These are phyloP conservation scores for Leptogaster cylindrica DNA, from an alignment of 2,888 invertebrate genomes.

Conservation along the genomic window DNA sequence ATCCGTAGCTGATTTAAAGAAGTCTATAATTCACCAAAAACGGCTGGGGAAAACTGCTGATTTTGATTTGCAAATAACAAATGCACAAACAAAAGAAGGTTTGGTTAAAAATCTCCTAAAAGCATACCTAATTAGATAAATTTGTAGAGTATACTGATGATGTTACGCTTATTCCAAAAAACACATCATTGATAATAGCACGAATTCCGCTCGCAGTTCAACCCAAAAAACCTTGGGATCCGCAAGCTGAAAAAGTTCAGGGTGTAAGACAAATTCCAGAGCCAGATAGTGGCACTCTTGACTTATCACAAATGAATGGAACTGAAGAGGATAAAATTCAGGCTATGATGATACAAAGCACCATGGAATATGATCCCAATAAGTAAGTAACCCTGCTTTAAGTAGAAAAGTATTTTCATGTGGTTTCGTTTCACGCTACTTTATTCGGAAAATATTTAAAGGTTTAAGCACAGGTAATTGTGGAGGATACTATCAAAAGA, in stretches of 20 bases:
- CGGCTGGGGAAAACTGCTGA: slow-evolving; percentile 91
- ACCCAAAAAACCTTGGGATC: slow-evolving; percentile 79
- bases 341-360: slow-evolving; percentile 97
- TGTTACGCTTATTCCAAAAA: slow-evolving; percentile 91
- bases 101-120: slow-evolving; percentile 45
- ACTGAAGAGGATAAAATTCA: slow-evolving; percentile 97
- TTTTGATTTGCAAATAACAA: slow-evolving; percentile 95
- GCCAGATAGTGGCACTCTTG: slow-evolving; percentile 70
- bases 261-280: slow-evolving; percentile 60
- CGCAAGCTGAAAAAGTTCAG: slow-evolving; percentile 58
- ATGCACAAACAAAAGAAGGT: slow-evolving; percentile 98
- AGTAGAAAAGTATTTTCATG: not conserved
- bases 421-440: slow-evolving; percentile 31
- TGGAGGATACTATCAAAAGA: no score
- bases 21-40: slow-evolving; percentile 93
- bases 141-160: slow-evolving; percentile 87
- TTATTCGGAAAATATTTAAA: slow-evolving; percentile 35
- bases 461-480: slow-evolving; percentile 48
- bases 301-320: slow-evolving; percentile 87
- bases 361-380: slow-evolving; percentile 95
- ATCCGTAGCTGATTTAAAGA: slow-evolving; percentile 92
- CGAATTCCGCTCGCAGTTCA: slow-evolving; percentile 85
- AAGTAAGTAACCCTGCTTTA: slow-evolving; percentile 73
- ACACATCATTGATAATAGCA: slow-evolving; percentile 94
- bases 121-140: not conserved